Base-by-base conservation (phyloP, 2,797 vertebrate genomes). In the Neomorphus geoffroyi region DNA sequence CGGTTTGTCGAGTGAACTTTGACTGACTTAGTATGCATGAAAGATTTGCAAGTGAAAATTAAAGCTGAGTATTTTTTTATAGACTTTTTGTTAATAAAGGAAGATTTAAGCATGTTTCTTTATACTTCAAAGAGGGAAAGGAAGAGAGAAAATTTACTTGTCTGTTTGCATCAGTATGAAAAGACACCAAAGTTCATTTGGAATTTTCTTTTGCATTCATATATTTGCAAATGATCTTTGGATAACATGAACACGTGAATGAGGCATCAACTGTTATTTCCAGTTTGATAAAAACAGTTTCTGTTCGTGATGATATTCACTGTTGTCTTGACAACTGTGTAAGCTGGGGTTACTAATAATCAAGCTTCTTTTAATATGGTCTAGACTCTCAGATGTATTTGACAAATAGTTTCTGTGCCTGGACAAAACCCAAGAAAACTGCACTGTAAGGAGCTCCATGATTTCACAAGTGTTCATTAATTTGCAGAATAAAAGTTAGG, bases 321-420 rank as follows among this genome's bases (percentile, higher is more conserved):
- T 88, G 91, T 96, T 96, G 91, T 95, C 93, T 96, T 95, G 93
- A 93, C 92, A 94, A 88, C 92, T 70, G 69, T 88, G 57, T 92
- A 92, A 92, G 56, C 73, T 86, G 82, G 60, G 77, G 56, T 91
- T 96, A 90, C 82, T 88, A 94, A 93, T 91, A 93, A 94, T 96
- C 87, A 97, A 56, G 28, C 75, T 91, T 78, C 85, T 91, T 92
- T 92, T 91, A 91, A 70, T 86, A 64, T 57, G 16, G 80, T 96
- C 87, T 94, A 96, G 94, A 91, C 80, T 86, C 37, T 96, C 66
- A 75, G 66, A 92, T 90, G 60, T 72, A 60, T 91, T 79, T 93
- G 58, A 77, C 53, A 94, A 94, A 84, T 66, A 69, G 51, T 70
- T 92, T 96, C 87, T 93, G 53, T 73, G 78, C 61, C 73, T 86